Percentiles rank a stretch among this genome's conserved stretches.
These are phyloP conservation scores for Berghia stephanieae DNA, from an alignment of 1,140 invertebrate genomes.

Conservation along the genomic window DNA sequence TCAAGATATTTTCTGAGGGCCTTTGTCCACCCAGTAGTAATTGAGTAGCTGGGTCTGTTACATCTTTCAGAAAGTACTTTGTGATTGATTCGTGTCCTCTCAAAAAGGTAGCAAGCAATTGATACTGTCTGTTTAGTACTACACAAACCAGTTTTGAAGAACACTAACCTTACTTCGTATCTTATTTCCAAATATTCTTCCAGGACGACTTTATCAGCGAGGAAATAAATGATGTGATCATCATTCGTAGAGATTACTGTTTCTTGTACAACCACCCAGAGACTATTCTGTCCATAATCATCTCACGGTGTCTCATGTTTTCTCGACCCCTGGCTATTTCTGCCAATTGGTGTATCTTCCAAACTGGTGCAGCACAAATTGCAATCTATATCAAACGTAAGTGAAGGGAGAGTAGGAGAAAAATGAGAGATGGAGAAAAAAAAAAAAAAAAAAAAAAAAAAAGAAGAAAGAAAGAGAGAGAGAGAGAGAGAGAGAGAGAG, in stretches of 20 bases:
- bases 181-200: background rate
- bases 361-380: conserved; percentile 55
- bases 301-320: conserved; percentile 42
- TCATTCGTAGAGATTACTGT: conserved; percentile 44
- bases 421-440: background rate
- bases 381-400: conserved; percentile 37
- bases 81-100: too few relatives aligned
- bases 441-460: too few relatives aligned
- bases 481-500: too few relatives aligned
- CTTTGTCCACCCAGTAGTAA: too few relatives aligned
- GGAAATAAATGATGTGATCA: conserved; percentile 38
- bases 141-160: too few relatives aligned
- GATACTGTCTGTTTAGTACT: too few relatives aligned
- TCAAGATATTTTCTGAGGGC: too few relatives aligned
- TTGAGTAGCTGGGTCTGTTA: too few relatives aligned
- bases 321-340: conserved; percentile 43
- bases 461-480: too few relatives aligned
- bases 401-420: conserved; percentile 21
- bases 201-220: conserved; percentile 46
- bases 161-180: background rate
- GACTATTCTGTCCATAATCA: conserved; percentile 42
- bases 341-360: conserved; percentile 47
- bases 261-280: conserved; percentile 39
- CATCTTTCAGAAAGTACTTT: too few relatives aligned
- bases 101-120: too few relatives aligned